Evolutionary conservation across 2,888 invertebrate genomes (phyloP).

Genomic region (Napeogenes sylphis): DNA sequence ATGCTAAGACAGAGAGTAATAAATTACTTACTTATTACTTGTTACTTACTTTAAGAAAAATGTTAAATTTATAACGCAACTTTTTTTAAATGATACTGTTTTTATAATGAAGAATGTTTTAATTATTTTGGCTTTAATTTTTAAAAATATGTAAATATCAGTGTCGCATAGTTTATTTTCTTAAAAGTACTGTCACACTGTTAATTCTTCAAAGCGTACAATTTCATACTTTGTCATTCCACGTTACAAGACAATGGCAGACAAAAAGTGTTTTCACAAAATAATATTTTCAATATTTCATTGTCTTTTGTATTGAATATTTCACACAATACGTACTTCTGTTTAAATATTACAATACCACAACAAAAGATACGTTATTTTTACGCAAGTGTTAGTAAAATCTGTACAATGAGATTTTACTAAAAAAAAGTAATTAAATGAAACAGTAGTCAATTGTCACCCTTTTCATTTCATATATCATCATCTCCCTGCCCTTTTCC

Average conservation of each 20-base stretch:
- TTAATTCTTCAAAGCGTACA: not conserved
- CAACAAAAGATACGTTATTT: constrained; percentile 18
- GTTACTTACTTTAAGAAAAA: not conserved
- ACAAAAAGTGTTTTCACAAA: constrained; percentile 7
- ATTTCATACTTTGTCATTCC: constrained; percentile 3
- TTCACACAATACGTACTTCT: not conserved
- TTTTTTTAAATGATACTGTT: too few species aligned
- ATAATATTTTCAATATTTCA: constrained; percentile 5
- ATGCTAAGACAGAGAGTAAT: not conserved
- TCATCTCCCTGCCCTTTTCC: too few species aligned
- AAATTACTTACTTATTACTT: constrained; percentile 1
- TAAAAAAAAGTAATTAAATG: too few species aligned
- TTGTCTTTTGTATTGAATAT: constrained; percentile 5
- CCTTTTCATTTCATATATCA: too few species aligned
- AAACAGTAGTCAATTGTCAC: too few species aligned
- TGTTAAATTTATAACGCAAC: too few species aligned
- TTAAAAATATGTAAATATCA: not conserved
- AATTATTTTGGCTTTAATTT: too few species aligned
- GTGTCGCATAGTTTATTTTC: not conserved
- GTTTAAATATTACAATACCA: constrained; percentile 49
- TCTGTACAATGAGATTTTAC: not conserved
- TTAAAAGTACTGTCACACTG: not conserved
- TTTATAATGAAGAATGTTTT: too few species aligned
- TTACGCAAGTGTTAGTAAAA: constrained; percentile 3
- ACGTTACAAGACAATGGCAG: not conserved